These are phyloP conservation scores for Poeciliopsis turneri DNA, from an alignment of 2,797 vertebrate genomes.

Conservation along the genomic window DNA sequence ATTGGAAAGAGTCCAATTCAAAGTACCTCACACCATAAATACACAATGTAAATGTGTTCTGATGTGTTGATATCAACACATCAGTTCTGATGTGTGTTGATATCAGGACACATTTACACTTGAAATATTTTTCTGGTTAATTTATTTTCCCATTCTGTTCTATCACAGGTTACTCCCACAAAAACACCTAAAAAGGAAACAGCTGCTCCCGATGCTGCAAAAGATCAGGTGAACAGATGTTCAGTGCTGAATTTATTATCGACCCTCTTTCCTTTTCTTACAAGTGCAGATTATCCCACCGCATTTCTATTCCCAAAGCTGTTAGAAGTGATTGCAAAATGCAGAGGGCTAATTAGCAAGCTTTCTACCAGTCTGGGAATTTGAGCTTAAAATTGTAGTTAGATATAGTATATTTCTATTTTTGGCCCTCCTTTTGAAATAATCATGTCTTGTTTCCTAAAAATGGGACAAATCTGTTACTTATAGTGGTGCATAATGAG, in stretches of 20 bases:
- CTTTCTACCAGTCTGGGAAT: not conserved
- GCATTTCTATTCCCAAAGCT: constrained; percentile 12
- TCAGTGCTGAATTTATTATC: not conserved
- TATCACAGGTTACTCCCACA: constrained; percentile 86
- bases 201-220: constrained; percentile 83
- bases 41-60: no score
- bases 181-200: constrained; percentile 86
- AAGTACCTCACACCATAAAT: no score
- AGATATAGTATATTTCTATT: not conserved
- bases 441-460: not conserved
- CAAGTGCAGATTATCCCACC: not conserved
- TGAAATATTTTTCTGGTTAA: not conserved
- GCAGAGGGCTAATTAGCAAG: not conserved
- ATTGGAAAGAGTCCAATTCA: no score
- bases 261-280: not conserved
- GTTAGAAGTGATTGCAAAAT: constrained; percentile 7
- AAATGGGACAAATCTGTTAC: not conserved
- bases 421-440: not conserved
- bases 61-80: no score
- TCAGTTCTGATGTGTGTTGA: no score
- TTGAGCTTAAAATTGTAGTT: not conserved
- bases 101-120: not conserved
- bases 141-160: constrained; percentile 17
- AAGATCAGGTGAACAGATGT: constrained; percentile 86
- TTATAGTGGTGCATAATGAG: not conserved